phyloP scores from a whole-genome alignment of 2,888 invertebrate genomes.

The Linnaemya tessellans region DNA sequence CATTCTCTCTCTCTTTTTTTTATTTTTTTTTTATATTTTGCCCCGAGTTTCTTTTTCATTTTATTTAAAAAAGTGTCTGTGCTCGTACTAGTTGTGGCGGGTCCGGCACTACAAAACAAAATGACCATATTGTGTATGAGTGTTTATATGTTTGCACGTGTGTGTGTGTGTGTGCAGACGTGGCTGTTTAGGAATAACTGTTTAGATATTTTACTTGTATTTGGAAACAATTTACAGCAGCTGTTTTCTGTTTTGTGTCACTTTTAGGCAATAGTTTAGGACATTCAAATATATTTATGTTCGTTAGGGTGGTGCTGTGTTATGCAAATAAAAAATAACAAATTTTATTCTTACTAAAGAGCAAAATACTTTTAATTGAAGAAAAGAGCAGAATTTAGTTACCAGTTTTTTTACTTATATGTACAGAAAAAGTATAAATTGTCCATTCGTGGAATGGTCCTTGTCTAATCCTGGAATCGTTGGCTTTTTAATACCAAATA shows the following conservation, averaged over 20 bases:
- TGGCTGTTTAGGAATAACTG: slow-evolving; percentile 16
- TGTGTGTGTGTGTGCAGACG: background rate
- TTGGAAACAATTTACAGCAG: slow-evolving; percentile 40
- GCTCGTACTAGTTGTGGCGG: slow-evolving; percentile 4
- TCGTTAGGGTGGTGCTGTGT: too few species aligned
- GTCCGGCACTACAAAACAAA: background rate
- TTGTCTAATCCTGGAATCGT: too few species aligned
- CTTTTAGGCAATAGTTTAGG: slow-evolving; percentile 48
- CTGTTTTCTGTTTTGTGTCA: slow-evolving; percentile 40
- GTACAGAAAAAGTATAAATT: too few species aligned
- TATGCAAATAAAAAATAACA: too few species aligned
- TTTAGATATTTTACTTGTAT: slow-evolving; percentile 31
- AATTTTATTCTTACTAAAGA: too few species aligned
- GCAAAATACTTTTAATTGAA: too few species aligned
- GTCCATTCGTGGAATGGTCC: too few species aligned
- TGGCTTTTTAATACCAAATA: too few species aligned
- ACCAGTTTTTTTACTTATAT: too few species aligned
- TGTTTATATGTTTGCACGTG: background rate
- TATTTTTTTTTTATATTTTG: background rate
- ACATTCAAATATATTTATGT: slow-evolving; percentile 44
- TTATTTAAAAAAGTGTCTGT: slow-evolving; percentile 10
- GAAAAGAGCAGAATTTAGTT: too few species aligned
- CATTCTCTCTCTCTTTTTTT: background rate
- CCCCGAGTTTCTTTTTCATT: slow-evolving; percentile 27
- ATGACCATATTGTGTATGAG: background rate